These are phyloP conservation scores for Zaprionus davidi DNA, from an alignment of 1,140 invertebrate genomes.

Conservation along the genomic window DNA sequence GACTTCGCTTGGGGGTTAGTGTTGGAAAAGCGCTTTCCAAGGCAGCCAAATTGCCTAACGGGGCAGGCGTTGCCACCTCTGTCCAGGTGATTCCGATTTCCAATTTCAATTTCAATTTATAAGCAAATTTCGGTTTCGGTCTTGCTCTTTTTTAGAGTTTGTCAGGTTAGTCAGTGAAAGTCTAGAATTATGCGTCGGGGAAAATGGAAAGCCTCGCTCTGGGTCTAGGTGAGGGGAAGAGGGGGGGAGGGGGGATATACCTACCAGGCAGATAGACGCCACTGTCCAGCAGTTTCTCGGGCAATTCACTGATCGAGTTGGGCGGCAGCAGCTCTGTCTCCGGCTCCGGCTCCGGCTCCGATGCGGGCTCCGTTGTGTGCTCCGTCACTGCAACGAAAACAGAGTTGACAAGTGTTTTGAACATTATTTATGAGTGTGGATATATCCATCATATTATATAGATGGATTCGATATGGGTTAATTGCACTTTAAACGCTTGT, in stretches of 20 bases:
- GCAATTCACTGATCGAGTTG: conserved; percentile 85
- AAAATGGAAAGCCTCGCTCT: conserved; percentile 76
- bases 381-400: conserved; percentile 23
- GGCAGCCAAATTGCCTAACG: conserved; percentile 60
- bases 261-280: conserved; percentile 86
- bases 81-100: conserved; percentile 60
- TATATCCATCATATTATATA: conserved; percentile 7
- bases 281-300: conserved; percentile 86
- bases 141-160: conserved; percentile 19
- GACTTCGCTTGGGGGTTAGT: background rate
- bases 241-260: conserved; percentile 17
- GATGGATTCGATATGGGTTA: conserved; percentile 63
- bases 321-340: conserved; percentile 78
- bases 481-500: conserved; percentile 75
- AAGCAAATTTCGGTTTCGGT: conserved; percentile 54
- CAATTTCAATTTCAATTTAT: conserved; percentile 54
- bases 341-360: conserved; percentile 8
- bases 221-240: background rate
- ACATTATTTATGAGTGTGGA: conserved; percentile 25
- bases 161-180: conserved; percentile 65
- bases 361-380: conserved; percentile 22
- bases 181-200: conserved; percentile 67
- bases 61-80: conserved; percentile 64
- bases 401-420: conserved; percentile 34
- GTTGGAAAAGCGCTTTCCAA: conserved; percentile 36